Conservation (phyloP, 2,113 vertebrate species). For the Gallinago undulata region DNA sequence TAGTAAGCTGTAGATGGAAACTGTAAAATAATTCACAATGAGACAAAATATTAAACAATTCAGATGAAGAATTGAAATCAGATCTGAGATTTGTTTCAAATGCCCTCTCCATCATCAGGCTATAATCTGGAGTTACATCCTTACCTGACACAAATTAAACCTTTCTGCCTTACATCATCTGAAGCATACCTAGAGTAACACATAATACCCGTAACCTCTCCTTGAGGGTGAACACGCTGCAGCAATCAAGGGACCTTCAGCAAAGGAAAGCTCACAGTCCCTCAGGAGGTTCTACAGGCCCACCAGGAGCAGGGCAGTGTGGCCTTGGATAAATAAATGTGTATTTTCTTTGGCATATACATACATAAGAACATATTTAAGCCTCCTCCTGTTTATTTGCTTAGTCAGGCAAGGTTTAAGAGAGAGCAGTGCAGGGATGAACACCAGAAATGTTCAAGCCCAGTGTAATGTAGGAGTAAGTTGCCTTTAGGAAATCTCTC, state of each 20-base stretch:
- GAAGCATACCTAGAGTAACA: not conserved
- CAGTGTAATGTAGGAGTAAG: not conserved
- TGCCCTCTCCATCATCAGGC: not conserved
- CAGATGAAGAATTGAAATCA: not conserved
- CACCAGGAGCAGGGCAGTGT: not conserved
- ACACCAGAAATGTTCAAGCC: not conserved
- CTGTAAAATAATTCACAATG: not conserved
- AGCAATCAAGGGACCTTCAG: not conserved
- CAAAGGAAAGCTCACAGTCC: not conserved
- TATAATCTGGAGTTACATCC: not conserved
- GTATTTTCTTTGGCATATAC: not conserved
- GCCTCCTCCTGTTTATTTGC: not conserved
- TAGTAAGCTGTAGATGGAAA: not conserved
- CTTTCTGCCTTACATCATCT: not conserved
- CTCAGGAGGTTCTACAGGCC: not conserved
- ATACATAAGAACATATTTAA: not conserved
- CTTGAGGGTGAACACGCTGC: not conserved
- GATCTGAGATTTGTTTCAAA: not conserved
- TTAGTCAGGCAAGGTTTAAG: not conserved
- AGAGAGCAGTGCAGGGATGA: not conserved
- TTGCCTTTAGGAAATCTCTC: not conserved
- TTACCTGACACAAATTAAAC: not conserved
- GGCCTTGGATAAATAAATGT: not conserved
- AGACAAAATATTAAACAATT: not conserved
- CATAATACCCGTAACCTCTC: not conserved